Evolutionary conservation across 1,140 invertebrate genomes (phyloP), one percentile per base, ranked within the genome.

Genomic region (Thaumatotibia leucotreta): DNA sequence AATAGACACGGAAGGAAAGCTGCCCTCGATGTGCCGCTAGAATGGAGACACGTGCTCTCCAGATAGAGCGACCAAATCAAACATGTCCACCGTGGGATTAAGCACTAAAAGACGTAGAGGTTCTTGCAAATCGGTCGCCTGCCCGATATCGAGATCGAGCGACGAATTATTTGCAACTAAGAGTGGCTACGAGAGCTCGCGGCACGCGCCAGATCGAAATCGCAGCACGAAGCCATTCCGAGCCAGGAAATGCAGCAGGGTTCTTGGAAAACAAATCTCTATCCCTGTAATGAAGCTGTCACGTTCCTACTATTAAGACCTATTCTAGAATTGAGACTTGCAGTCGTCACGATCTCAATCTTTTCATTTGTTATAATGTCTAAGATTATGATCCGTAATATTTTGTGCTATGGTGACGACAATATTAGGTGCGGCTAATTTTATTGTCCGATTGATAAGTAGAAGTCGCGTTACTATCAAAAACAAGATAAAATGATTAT

Each of bases 1-100:
- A 91, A 91, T 91, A 91, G 82, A 88, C 82, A 77, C 88, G 86
- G 86, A 91, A 91, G 84, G 85, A 89, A 89, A 88, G 86, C 80
- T 76, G 79, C 76, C 76, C 79, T 75, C 75, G 70, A 77, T 76
- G 75, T 71, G 74, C 66, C 70, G 71, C 71, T 78, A 74, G 70
- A 74, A 68, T 77, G 75, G 81, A 82, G 83, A 87, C 85, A 85
- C 86, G 84, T 84, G 84, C 79, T 83, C 74, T 67, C 69, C 69
- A 73, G 79, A 80, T 82, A 77, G 78, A 70, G 67, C 68, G 61
- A 71, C 65, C 73, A 63, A 78, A 73, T 74, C 33, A 61, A 66
- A 68, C 52, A 67, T 61, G 64, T 63, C 32, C 50, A 67, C 31
- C 62, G 29, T 35, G 23, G 35, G 65, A 67, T 73, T 70, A 70